Evolutionary conservation across 1,140 invertebrate species (phyloP).

Genomic region (Tetramorium alpestre): DNA sequence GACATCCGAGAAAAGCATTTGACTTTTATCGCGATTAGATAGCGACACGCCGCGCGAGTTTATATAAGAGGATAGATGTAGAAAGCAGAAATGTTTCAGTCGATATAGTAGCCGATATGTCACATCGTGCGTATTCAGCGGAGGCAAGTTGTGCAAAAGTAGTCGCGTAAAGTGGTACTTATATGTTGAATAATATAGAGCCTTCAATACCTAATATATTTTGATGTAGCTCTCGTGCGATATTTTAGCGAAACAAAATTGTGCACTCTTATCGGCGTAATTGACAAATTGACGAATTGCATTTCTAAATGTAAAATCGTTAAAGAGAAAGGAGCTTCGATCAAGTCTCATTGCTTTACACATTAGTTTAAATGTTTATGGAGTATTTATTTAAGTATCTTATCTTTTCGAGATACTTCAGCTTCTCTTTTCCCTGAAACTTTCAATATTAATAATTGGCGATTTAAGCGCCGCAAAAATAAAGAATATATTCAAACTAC

Average conservation of each 20-base stretch:
- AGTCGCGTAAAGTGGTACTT: background rate
- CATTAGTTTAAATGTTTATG: background rate
- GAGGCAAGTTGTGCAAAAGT: constrained; percentile 15
- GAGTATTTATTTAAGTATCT: background rate
- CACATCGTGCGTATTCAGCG: constrained; percentile 9
- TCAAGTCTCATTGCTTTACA: background rate
- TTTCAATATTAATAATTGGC: background rate
- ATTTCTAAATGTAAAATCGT: background rate
- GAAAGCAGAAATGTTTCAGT: constrained; percentile 1
- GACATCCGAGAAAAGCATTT: background rate
- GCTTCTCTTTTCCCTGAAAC: background rate
- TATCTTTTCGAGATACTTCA: background rate
- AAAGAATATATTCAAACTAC: background rate
- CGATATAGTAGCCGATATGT: background rate
- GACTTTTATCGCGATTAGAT: background rate
- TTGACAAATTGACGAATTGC: background rate
- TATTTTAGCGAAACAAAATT: background rate
- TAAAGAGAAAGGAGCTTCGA: background rate
- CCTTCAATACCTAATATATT: background rate
- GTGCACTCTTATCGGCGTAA: background rate
- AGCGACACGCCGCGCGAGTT: background rate
- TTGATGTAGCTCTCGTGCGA: background rate
- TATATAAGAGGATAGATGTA: constrained; percentile 37
- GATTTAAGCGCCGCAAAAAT: background rate
- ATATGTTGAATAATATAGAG: background rate